Evolutionary conservation across 1,140 invertebrate genomes (phyloP), one percentile per base, ranked within the genome.

Genomic region (Sinonovacula constricta): DNA sequence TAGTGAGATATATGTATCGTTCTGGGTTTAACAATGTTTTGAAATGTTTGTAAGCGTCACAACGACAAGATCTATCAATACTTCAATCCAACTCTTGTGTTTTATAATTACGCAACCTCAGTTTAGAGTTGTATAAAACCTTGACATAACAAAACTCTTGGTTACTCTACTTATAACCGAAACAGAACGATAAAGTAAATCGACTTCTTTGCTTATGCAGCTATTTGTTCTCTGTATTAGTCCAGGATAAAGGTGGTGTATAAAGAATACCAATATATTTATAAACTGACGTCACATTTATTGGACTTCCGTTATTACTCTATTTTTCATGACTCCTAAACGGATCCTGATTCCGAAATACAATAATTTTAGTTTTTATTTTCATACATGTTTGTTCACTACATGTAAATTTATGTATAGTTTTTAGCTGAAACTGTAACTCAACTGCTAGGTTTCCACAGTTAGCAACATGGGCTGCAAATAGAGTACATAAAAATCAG

Each of bases 401-500:
- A 18, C 24, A 28, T 22, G 15, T 15, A 59, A 59, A 59, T n/a
- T 28, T 26, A 22, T 22, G 14, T 28, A 59, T 28, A 59, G 57
- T 30, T 28, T 59, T 59, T 22, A 59, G 18, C 26, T 59, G 57
- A 22, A 59, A 59, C 57, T 59, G 57, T 1, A 59, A 30, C 24
- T 59, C 31, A 15, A 22, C 26, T 22, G 57, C 57, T 15, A 30
- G 24, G 31, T 59, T 30, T 59, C 24, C 57, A 59, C 57, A 59
- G 26, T 59, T 59, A 18, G 57, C 57, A 22, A 59, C 26, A 59
- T 59, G 24, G 26, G 24, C 57, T 28, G 57, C 57, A 59, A 22
- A 59, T 15, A 59, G 18, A 22, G 31, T n/a, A 59, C 57, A 59
- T 28, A 59, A n/a, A 22, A 59, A 26, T 59, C 57, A 59, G 57